phyloP scores from a whole-genome alignment of 2,113 vertebrate species.

The Psilopogon haemacephalus region DNA sequence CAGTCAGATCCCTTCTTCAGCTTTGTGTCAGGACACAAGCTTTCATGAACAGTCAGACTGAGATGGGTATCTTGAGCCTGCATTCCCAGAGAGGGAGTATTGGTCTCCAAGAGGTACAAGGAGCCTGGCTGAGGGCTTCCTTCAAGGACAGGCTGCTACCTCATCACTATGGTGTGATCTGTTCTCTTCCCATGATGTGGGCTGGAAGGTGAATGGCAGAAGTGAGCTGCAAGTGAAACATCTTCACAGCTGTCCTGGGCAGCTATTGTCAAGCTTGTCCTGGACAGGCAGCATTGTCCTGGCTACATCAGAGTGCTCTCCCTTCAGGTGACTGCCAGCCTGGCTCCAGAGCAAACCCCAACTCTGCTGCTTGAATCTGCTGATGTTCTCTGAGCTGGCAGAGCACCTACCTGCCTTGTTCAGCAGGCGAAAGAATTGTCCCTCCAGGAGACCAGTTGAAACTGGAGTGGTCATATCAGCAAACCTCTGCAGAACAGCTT shows the following conservation, averaged over 20 bases:
- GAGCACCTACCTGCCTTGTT: neutral
- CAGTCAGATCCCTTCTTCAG: no score
- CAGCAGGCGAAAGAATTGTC: neutral
- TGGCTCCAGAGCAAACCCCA: neutral
- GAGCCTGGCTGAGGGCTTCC: no score
- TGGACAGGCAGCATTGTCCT: neutral
- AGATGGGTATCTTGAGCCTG: no score
- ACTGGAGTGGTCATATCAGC: neutral
- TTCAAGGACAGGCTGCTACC: no score
- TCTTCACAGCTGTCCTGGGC: neutral
- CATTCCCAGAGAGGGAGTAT: no score
- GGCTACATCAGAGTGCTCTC: accelerated
- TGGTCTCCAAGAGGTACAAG: no score
- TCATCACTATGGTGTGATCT: no score
- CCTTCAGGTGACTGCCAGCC: neutral
- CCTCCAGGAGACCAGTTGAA: accelerated
- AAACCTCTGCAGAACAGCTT: neutral
- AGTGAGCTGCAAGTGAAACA: neutral
- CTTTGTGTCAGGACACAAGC: no score
- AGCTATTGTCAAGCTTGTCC: neutral
- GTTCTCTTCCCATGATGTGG: no score
- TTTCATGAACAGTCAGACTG: no score
- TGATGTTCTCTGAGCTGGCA: neutral
- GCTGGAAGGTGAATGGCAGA: neutral
- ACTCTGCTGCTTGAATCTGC: neutral